Evolutionary conservation across 2,113 vertebrate species (phyloP).

Genomic region (Orcinus orca): DNA sequence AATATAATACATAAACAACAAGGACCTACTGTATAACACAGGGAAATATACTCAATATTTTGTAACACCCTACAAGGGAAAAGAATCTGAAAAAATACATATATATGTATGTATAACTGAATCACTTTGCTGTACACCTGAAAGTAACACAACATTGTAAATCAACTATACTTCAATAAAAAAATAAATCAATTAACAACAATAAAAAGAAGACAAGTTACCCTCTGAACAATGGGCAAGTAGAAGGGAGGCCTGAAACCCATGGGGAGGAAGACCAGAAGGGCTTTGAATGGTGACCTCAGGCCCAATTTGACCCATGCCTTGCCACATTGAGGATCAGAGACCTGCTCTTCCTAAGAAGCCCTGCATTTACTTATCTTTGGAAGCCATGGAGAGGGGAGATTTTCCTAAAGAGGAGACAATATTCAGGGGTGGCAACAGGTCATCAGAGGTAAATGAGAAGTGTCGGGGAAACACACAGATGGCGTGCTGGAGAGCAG

Average conservation of each 20-base stretch:
- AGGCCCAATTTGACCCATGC: background rate
- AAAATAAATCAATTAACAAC: too few species aligned
- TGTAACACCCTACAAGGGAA: too few species aligned
- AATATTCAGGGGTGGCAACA: background rate
- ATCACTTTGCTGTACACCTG: too few species aligned
- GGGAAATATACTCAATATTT: too few species aligned
- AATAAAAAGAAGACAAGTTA: background rate
- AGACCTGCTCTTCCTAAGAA: background rate
- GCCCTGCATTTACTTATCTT: background rate
- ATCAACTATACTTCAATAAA: too few species aligned
- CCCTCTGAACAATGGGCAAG: background rate
- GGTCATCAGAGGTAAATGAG: too few species aligned
- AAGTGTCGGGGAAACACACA: too few species aligned
- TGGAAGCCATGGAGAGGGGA: accelerated
- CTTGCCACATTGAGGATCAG: background rate
- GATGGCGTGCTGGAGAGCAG: background rate
- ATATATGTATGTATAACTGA: too few species aligned
- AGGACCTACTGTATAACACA: too few species aligned
- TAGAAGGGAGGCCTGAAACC: background rate
- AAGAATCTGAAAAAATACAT: too few species aligned
- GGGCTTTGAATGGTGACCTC: background rate
- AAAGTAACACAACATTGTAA: too few species aligned
- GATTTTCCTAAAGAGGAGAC: background rate
- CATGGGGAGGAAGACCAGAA: background rate
- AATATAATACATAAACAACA: too few species aligned